Evolutionary conservation across 2,797 vertebrate species (phyloP).

Genomic region (Coregonus suidteri): DNA sequence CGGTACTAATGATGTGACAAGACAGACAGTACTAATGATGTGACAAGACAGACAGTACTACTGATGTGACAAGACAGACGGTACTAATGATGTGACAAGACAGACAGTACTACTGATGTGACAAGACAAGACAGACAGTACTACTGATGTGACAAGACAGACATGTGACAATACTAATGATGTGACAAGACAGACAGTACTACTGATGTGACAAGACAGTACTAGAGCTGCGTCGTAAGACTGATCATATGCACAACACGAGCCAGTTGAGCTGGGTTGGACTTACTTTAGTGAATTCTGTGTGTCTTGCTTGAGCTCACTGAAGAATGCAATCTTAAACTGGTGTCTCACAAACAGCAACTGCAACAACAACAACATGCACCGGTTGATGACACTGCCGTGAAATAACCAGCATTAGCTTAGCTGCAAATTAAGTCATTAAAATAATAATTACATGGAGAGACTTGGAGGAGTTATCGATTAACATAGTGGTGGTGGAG

Average conservation of each 20-base stretch:
- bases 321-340: slow-evolving; percentile 99
- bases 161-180: too few species aligned
- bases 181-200: too few species aligned
- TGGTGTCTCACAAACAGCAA: slow-evolving; percentile 98
- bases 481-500: neutral
- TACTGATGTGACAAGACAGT: neutral
- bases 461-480: neutral
- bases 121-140: too few species aligned
- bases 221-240: neutral
- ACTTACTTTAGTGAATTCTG: slow-evolving; percentile 97
- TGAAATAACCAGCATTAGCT: too few species aligned
- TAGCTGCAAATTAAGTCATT: too few species aligned
- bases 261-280: neutral
- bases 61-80: too few species aligned
- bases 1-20: too few species aligned
- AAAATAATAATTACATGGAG: neutral
- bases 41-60: too few species aligned
- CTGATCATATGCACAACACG: neutral
- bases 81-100: too few species aligned
- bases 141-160: too few species aligned
- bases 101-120: too few species aligned
- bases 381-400: neutral
- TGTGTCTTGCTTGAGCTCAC: slow-evolving; percentile 96
- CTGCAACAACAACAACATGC: slow-evolving; percentile 40
- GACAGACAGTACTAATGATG: too few species aligned